Evolutionary conservation across 1,140 invertebrate species (phyloP).

Genomic region (Aphis craccivora): DNA sequence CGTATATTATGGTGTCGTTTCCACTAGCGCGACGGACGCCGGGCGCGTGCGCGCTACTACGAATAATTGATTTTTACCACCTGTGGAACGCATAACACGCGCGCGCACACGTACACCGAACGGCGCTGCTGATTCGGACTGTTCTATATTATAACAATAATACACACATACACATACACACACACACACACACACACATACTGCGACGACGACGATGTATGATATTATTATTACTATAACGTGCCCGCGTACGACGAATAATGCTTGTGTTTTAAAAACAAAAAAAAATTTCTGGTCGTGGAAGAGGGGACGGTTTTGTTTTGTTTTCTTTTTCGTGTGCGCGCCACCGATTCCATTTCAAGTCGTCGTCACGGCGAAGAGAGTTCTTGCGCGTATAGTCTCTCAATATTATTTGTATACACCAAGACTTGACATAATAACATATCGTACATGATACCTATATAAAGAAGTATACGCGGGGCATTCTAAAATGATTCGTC

Average conservation of each 20-base stretch:
- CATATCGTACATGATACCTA: neutral
- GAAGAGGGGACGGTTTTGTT: neutral
- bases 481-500: neutral
- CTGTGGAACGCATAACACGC: slow-evolving; percentile 36
- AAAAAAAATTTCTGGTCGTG: neutral
- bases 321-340: neutral
- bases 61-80: slow-evolving; percentile 58
- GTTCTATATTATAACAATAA: slow-evolving; percentile 20
- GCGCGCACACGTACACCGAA: neutral
- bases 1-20: slow-evolving; percentile 19
- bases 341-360: neutral
- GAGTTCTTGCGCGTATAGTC: neutral
- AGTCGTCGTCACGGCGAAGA: neutral
- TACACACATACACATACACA: neutral
- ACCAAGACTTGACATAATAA: neutral
- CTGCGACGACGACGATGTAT: neutral
- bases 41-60: slow-evolving; percentile 51
- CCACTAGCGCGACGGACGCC: neutral
- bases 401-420: neutral
- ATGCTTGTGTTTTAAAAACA: neutral
- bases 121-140: slow-evolving; percentile 1
- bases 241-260: neutral
- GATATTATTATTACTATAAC: neutral
- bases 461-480: neutral
- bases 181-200: neutral